Evolutionary conservation across 2,113 vertebrate genomes (phyloP).

Genomic region (Halichoerus grypus): DNA sequence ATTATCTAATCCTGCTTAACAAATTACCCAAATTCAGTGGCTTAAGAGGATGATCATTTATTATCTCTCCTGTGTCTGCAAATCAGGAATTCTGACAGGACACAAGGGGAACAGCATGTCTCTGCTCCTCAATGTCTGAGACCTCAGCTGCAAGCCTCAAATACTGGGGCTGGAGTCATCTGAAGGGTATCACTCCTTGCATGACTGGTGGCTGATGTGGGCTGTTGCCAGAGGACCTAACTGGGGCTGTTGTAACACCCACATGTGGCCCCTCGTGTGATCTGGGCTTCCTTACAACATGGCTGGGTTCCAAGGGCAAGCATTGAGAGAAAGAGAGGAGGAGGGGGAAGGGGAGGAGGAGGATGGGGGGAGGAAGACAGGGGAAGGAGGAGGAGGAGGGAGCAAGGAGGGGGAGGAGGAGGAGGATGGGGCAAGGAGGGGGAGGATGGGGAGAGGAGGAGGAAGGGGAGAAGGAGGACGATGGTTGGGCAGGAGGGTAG

Average conservation of each 20-base stretch:
- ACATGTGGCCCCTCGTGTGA: too few species aligned
- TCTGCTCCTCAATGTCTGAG: neutral
- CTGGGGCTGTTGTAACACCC: neutral
- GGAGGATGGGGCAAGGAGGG: neutral
- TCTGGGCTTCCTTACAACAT: neutral
- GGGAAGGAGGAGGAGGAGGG: too few species aligned
- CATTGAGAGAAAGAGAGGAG: neutral
- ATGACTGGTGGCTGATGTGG: neutral
- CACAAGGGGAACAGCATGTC: neutral
- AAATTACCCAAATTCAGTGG: neutral
- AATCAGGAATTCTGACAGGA: neutral
- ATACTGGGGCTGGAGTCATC: neutral
- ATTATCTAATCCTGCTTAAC: neutral
- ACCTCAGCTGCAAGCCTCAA: neutral
- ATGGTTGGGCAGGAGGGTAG: too few species aligned
- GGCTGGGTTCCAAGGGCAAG: neutral
- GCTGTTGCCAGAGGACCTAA: neutral
- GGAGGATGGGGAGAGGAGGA: too few species aligned
- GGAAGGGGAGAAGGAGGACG: too few species aligned
- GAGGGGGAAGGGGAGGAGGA: too few species aligned
- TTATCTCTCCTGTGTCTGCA: neutral
- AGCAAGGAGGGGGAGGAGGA: too few species aligned
- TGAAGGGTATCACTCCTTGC: neutral
- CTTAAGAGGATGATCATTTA: neutral
- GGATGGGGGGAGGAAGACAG: too few species aligned